Evolutionary conservation across 1,140 invertebrate species (phyloP).

Genomic region (Euura lappo): DNA sequence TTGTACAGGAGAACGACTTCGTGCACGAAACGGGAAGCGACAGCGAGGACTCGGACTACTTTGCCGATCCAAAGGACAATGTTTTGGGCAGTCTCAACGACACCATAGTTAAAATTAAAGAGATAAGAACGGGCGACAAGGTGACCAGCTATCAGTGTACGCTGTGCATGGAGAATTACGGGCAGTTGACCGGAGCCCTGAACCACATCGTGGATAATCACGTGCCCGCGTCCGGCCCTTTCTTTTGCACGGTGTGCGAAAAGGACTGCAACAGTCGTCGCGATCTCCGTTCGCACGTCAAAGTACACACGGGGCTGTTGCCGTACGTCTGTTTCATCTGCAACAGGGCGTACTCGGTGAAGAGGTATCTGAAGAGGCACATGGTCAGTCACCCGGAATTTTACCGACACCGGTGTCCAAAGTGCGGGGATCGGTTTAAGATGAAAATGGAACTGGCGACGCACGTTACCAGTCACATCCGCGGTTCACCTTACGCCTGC

Average conservation of each 20-base stretch:
- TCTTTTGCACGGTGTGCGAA: slow-evolving; percentile 57
- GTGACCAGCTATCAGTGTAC: slow-evolving; percentile 53
- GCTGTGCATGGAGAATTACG: slow-evolving; percentile 49
- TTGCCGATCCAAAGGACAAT: slow-evolving; percentile 34
- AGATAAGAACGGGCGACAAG: slow-evolving; percentile 42
- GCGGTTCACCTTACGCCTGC: slow-evolving; percentile 50
- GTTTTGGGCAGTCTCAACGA: slow-evolving; percentile 52
- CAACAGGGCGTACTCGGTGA: slow-evolving; percentile 61
- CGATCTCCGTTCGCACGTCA: slow-evolving; percentile 48
- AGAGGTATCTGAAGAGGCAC: slow-evolving; percentile 66
- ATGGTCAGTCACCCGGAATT: slow-evolving; percentile 65
- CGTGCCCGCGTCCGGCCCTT: slow-evolving; percentile 49
- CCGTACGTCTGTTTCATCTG: slow-evolving; percentile 68
- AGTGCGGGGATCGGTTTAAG: slow-evolving; percentile 50
- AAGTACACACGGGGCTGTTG: slow-evolving; percentile 64
- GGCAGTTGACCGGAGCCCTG: slow-evolving; percentile 40
- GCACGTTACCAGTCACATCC: slow-evolving; percentile 43
- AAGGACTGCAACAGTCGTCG: slow-evolving; percentile 50
- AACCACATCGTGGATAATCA: slow-evolving; percentile 53
- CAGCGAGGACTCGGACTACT: slow-evolving; percentile 31
- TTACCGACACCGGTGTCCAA: slow-evolving; percentile 58
- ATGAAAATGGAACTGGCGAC: slow-evolving; percentile 48
- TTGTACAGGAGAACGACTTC: slow-evolving; percentile 26
- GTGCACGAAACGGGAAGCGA: slow-evolving; percentile 18
- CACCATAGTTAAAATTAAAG: slow-evolving; percentile 52